These are phyloP conservation scores for Telenomus remus DNA, from an alignment of 1,140 invertebrate genomes.

Conservation along the genomic window DNA sequence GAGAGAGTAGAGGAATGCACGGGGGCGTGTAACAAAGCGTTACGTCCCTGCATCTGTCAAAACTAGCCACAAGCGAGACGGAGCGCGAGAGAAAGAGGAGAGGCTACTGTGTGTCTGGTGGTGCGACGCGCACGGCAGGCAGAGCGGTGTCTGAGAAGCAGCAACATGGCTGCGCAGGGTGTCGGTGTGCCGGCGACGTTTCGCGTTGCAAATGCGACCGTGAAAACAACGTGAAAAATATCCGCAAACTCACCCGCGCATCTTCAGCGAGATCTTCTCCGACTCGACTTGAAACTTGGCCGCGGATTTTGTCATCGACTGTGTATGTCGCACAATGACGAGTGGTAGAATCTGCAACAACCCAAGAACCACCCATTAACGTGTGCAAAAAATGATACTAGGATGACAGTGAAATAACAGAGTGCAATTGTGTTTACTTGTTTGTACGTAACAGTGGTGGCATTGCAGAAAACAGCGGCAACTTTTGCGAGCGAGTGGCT, in stretches of 20 bases:
- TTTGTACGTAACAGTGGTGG: neutral
- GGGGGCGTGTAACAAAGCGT: conserved; percentile 8
- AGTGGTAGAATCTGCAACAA: conserved; percentile 14
- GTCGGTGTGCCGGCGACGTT: conserved; percentile 37
- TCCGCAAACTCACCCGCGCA: conserved; percentile 39
- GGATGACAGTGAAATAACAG: neutral
- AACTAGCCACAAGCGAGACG: conserved; percentile 30
- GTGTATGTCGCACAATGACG: conserved; percentile 23
- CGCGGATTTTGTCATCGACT: conserved; percentile 42
- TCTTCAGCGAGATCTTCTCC: conserved; percentile 37
- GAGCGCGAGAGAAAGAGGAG: conserved; percentile 26
- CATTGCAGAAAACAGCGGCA: conserved; percentile 4
- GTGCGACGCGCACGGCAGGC: conserved; percentile 10
- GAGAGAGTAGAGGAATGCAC: neutral
- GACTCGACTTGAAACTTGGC: conserved; percentile 40
- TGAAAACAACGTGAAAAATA: neutral
- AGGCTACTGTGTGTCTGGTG: conserved; percentile 31
- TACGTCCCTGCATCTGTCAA: conserved; percentile 42
- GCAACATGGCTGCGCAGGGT: conserved; percentile 69
- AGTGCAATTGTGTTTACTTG: neutral
- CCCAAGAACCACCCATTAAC: neutral
- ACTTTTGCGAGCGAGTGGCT: conserved; percentile 70
- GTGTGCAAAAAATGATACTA: neutral
- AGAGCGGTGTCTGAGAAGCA: conserved; percentile 32
- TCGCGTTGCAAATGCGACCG: neutral